Conservation (phyloP, 2,797 vertebrate genomes). For the Coregonus ussuriensis region DNA sequence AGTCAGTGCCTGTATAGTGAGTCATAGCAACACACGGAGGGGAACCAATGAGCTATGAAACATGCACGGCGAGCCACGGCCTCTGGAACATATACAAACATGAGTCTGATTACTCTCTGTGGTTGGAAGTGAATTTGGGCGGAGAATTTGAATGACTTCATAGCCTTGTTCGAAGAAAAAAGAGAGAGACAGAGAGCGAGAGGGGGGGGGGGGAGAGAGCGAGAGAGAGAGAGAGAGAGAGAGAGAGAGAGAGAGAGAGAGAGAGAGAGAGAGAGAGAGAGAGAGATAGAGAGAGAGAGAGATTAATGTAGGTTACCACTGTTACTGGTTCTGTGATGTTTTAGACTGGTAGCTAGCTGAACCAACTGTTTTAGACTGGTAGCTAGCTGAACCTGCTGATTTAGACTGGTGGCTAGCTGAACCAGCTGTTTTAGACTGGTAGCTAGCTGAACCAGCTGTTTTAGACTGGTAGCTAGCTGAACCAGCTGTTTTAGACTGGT, state of each 20-base stretch:
- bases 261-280: too few relatives aligned
- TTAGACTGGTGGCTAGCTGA: too few relatives aligned
- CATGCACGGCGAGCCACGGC: slow-evolving; percentile 38
- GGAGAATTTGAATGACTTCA: slow-evolving; percentile 51
- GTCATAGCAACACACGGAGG: slow-evolving; percentile 53
- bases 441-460: too few relatives aligned
- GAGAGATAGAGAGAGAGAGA: slow-evolving; percentile 19
- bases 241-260: slow-evolving; percentile 10
- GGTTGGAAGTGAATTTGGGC: slow-evolving; percentile 32
- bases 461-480: too few relatives aligned
- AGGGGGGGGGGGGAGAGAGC: too few relatives aligned
- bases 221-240: background rate
- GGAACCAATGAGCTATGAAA: slow-evolving; percentile 68
- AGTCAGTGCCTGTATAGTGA: slow-evolving; percentile 28
- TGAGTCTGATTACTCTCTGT: slow-evolving; percentile 63
- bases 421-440: too few relatives aligned
- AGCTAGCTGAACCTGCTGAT: too few relatives aligned
- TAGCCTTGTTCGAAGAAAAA: slow-evolving; percentile 23
- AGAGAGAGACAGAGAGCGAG: slow-evolving; percentile 6
- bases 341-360: too few relatives aligned
- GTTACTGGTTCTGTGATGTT: background rate
- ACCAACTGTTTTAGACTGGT: too few relatives aligned
- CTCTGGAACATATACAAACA: slow-evolving; percentile 64
- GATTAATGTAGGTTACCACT: slow-evolving; percentile 13
- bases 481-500: too few relatives aligned